Evolutionary conservation across 2,113 vertebrate genomes (phyloP).

Genomic region (Echinops telfairi): DNA sequence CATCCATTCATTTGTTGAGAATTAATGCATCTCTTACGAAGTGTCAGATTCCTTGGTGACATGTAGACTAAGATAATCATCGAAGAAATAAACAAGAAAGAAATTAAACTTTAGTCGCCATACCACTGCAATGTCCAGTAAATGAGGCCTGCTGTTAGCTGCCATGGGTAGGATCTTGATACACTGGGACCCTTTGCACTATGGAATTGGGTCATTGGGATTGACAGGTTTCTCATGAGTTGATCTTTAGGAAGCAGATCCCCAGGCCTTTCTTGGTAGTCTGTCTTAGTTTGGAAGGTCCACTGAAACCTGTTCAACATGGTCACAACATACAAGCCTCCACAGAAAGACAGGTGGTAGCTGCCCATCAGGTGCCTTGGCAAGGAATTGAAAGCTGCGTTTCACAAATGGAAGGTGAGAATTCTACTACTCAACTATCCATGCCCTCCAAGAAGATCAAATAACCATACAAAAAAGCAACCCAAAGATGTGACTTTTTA

Average conservation of each 20-base stretch:
- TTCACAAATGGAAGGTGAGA: neutral
- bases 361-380: neutral
- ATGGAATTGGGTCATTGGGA: neutral
- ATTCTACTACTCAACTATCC: neutral
- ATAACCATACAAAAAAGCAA: neutral
- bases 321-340: neutral
- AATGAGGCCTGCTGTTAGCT: neutral
- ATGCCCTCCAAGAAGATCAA: neutral
- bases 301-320: neutral
- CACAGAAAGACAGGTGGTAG: neutral
- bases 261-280: no score
- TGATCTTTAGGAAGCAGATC: neutral
- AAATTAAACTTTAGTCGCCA: neutral
- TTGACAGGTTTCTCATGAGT: neutral
- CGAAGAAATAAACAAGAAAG: conserved; percentile 12
- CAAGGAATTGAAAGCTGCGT: neutral
- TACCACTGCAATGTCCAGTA: neutral
- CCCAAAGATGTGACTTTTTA: neutral
- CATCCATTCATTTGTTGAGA: conserved; percentile 8
- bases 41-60: conserved; percentile 1
- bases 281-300: neutral
- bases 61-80: neutral
- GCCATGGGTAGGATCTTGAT: no score
- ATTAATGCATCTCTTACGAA: neutral
- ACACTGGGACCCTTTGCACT: no score